Conservation (phyloP, 1,140 invertebrate species). For the Eupeodes corollae region DNA sequence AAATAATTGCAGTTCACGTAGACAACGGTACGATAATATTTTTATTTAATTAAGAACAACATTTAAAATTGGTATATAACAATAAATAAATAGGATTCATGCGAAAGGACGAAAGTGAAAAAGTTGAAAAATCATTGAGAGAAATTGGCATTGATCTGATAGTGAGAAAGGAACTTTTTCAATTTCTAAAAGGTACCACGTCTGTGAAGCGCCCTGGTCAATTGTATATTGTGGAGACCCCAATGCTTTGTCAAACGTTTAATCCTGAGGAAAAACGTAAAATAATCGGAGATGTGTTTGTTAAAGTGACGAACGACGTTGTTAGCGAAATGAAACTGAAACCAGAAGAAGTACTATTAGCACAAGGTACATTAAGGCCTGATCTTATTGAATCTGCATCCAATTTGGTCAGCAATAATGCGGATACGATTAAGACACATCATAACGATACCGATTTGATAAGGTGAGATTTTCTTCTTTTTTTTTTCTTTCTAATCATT, state of each 20-base stretch:
- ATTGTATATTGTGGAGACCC: conserved; percentile 55
- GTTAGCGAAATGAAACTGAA: conserved; percentile 69
- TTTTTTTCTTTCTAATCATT: too few relatives aligned
- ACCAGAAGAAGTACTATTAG: conserved; percentile 74
- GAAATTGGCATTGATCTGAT: conserved; percentile 79
- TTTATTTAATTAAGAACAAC: neutral
- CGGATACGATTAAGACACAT: conserved; percentile 98
- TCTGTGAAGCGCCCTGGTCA: conserved; percentile 43
- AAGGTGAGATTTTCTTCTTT: conserved; percentile 34
- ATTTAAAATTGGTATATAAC: neutral
- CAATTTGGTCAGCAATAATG: conserved; percentile 67
- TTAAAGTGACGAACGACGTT: conserved; percentile 76
- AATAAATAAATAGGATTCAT: conserved; percentile 63
- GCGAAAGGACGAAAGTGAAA: conserved; percentile 86
- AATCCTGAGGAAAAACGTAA: conserved; percentile 95
- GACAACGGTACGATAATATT: conserved; percentile 69
- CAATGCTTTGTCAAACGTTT: conserved; percentile 73
- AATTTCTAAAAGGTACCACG: conserved; percentile 71
- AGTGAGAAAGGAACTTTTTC: conserved; percentile 62
- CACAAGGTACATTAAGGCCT: conserved; percentile 87
- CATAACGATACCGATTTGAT: conserved; percentile 98
- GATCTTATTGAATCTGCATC: conserved; percentile 98
- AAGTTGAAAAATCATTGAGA: conserved; percentile 75
- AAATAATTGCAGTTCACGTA: conserved; percentile 93
- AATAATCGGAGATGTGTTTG: conserved; percentile 98